Base-by-base conservation (phyloP, 2,888 invertebrate genomes). In the Leptopilina syphax region DNA sequence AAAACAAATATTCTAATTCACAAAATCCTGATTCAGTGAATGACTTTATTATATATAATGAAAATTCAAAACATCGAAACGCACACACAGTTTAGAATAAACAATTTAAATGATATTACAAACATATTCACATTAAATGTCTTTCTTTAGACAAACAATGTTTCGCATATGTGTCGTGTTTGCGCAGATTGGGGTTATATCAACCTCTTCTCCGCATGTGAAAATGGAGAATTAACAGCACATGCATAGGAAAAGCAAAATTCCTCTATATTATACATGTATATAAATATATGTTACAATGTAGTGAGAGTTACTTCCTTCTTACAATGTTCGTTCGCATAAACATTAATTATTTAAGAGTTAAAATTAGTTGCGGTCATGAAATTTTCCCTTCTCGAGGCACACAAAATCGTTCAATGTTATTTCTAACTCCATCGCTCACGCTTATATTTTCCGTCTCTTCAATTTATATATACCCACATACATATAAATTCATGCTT, bases 271-370 rank as follows among this genome's bases (percentile, higher is more conserved):
- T 34, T 34, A 34, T 34, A 34, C 34, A 2, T 34, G 34, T 34
- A 34, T 34, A 3, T 27, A 27, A n/a, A n/a, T 27, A 3, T 27
- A 27, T 27, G 27, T 27, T 34, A 34, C 34, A 34, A 34, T 73
- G 65, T 34, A 34, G 12, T 12, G 10, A n/a, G 34, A 27, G 13
- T 27, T 65, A 65, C n/a, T 73, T 27, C 34, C 70, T 54, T 57
- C 70, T 73, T 73, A 73, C 54, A 34, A 34, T 34, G 34, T 34
- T 50, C 50, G 27, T 27, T 24, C 47, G 50, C 54, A 54, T 54
- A 73, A 57, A 34, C 54, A 73, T 73, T 73, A 73, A 73, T 73
- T 57, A 73, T 54, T 73, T 50, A 57, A 54, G 70, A 73, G 70
- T 27, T 73, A 54, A 44, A 73, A 73, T 57, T 57, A 57, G n/a